Evolutionary conservation across 2,113 vertebrate species (phyloP), one percentile per base, ranked within the genome.

Genomic region (Dipodomys merriami): DNA sequence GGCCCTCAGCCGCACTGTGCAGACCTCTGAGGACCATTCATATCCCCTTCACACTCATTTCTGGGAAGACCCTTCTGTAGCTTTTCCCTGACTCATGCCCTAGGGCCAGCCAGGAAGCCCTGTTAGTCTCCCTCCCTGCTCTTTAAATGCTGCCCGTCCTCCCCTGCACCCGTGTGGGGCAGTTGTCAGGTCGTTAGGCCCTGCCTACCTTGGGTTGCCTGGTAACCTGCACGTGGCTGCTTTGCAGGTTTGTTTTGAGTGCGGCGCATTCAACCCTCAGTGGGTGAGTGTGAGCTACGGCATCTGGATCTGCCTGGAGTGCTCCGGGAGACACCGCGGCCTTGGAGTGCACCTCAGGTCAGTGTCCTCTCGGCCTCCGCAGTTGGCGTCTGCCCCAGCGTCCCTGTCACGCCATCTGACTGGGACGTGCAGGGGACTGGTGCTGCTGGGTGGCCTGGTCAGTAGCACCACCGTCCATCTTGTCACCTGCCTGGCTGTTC

Each of bases 201-300:
- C 20, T 1, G 18, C 7, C 33, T 85, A 44, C 19, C 78, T 57
- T 29, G 19, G 27, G 19, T 83, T 3, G 0, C 72, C 71, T 46
- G 29, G 27, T 53, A 6, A 86, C 49, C 53, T 1, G 5, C 33
- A 25, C 8, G 3, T 82, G 79, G 44, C 57, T 18, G 62, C 88
- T 86, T 95, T 2, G 0, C 97, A 99, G 99, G 98, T 99, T 74
- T 99, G 99, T 97, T 99, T 99, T 97, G 99, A 99, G 87, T 99
- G 99, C 88, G 99, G 99, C 6, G 99, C 99, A 0, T 99, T 99
- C 97, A 99, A 99, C 95, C 99, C 99, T 60, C 99, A 99, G 95
- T 99, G 99, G 99, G 99, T 99, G 81, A 99, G 99, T 85, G 99
- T 99, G 96, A 99, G 99, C 19, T 99, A 99, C 7, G 99, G 99